Evolutionary conservation across 2,888 invertebrate species (phyloP), one percentile per base, ranked within the genome.

Genomic region (Halictus ligatus): DNA sequence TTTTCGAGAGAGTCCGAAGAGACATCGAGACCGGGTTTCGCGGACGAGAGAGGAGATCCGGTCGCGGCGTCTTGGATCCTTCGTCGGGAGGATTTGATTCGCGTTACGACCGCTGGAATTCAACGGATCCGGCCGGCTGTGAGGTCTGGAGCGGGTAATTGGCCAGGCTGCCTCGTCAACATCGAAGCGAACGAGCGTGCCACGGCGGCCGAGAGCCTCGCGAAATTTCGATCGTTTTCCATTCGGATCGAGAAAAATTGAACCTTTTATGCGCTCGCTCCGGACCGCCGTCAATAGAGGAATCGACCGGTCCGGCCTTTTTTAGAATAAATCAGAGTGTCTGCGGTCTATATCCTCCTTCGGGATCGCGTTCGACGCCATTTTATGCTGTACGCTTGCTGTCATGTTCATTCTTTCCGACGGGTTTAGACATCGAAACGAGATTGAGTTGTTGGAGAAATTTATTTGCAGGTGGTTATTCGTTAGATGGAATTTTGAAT

Each of bases 91-190:
- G 67, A 67, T 64, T 64, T 76, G 46, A 43, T 76, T 48, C 72
- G 48, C 72, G 72, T 25, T 46, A 46, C 43, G 43, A 43, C 43
- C 72, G 72, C 8, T 13, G 72, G 72, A 73, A 73, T 73, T 48
- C 72, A 15, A 15, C 48, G 72, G 25, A 72, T 18, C 21, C 10
- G 18, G 69, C 21, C 21, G 40, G 69, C 69, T 21, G 67, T 35
- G 40, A 71, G 69, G 69, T 43, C 69, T 21, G 69, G 69, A 40
- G 21, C 35, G 40, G 69, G 69, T 71, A 71, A 71, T 43, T 40
- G 40, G 69, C 69, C 69, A n/a, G 43, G 5, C 5, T 71, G 40
- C 40, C 35, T n/a, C 69, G 43, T 71, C 35, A 43, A 71, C 21
- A 71, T 71, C 69, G 69, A 18, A 43, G 18, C 69, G 43, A 71